Evolutionary conservation across 2,888 invertebrate genomes (phyloP), one percentile per base, ranked within the genome.

Genomic region (Diloba caeruleocephala): DNA sequence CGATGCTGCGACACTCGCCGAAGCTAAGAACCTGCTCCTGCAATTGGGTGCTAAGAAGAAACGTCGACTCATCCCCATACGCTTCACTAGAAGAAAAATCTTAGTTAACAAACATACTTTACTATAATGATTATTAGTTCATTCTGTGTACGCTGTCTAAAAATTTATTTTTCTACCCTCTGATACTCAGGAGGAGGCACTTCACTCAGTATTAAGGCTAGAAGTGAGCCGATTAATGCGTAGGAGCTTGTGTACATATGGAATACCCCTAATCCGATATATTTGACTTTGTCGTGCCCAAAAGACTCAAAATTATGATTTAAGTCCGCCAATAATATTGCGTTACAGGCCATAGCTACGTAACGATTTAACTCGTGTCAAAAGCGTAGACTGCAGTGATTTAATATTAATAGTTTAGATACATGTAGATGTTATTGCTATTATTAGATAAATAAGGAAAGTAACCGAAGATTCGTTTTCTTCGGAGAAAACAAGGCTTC

Each of bases 21-120:
- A 96, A 79, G 96, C 96, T 56, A 95, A 94, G 74, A 95, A 95
- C 62, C 94, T 96, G 38, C 94, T 96, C 63, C 94, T 95, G 17
- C 96, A 96, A 82, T 90, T 96, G 48, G 96, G 96, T 73, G 95
- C 95, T 34, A 95, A 96, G 85, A 96, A 96, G 82, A 95, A 96
- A 82, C 92, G 95, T 68, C 95, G 96, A 79, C 85, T 96, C 56
- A 87, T 96, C 31, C 95, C 96, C 19, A 87, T 96, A 81, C 95
- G 95, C 65, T 93, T 96, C 74, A 95, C 95, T 51, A 95, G 96
- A 88, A 95, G 96, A 77, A 96, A 96, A 82, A 95, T 96, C 37
- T 95, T 96, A 90, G 90, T 82, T 14, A 92, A 92, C 78, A 90
- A 89, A 69, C 92, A 93, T 46, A 90, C 91, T 1, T 72, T 90